These are phyloP conservation scores for Drosophila melanica DNA, from an alignment of 1,140 invertebrate genomes.

Conservation along the genomic window DNA sequence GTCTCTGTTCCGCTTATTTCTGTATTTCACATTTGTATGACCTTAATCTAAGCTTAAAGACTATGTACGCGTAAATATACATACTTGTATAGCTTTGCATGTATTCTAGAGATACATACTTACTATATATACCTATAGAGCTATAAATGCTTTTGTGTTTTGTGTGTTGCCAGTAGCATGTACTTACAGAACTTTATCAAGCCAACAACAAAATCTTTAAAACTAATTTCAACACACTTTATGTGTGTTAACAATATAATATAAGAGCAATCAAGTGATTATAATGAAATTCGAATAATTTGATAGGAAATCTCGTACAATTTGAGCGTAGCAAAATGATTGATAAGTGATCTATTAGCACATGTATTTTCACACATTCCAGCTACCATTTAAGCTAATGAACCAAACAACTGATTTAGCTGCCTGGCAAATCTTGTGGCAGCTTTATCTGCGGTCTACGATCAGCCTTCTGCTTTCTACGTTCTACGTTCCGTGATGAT, in stretches of 20 bases:
- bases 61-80: too few relatives aligned
- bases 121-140: too few relatives aligned
- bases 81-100: too few relatives aligned
- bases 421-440: conserved; percentile 35
- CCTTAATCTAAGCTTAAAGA: too few relatives aligned
- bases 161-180: too few relatives aligned
- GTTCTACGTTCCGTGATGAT: conserved; percentile 28
- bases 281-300: conserved; percentile 14
- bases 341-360: conserved; percentile 73
- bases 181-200: background rate
- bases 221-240: background rate
- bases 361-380: conserved; percentile 69
- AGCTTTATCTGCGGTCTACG: conserved; percentile 52
- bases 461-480: background rate
- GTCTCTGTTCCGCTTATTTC: too few relatives aligned
- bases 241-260: background rate
- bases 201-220: too few relatives aligned
- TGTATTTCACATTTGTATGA: too few relatives aligned
- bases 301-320: conserved; percentile 11
- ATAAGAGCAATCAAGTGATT: background rate
- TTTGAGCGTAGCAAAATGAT: conserved; percentile 21
- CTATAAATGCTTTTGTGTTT: too few relatives aligned
- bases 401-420: conserved; percentile 45
- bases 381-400: conserved; percentile 74
- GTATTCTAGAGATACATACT: too few relatives aligned